These are phyloP conservation scores for Notothenia coriiceps DNA, from an alignment of 2,113 vertebrate species.

Conservation along the genomic window DNA sequence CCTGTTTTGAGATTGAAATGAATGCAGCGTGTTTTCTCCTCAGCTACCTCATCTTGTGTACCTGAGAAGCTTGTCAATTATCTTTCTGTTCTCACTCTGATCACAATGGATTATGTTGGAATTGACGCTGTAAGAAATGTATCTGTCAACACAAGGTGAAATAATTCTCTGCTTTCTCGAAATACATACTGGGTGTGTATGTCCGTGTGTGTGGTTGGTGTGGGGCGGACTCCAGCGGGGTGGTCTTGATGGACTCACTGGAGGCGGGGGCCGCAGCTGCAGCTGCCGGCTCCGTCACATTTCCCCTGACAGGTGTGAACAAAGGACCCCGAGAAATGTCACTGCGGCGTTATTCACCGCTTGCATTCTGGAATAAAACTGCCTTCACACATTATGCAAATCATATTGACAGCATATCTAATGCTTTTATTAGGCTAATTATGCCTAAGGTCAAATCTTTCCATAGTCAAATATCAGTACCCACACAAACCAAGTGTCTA, in stretches of 20 bases:
- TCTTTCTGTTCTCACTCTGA: slow-evolving; percentile 2
- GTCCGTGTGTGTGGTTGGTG: not conserved
- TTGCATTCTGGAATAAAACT: slow-evolving; percentile 64
- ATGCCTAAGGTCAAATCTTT: slow-evolving; percentile 75
- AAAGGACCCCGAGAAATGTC: slow-evolving; percentile 81
- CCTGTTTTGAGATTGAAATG: not conserved
- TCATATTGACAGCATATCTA: slow-evolving; percentile 83
- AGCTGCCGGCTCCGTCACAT: slow-evolving; percentile 63
- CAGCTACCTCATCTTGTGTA: slow-evolving; percentile 7
- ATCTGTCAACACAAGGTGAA: slow-evolving; percentile 30
- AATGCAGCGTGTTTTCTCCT: not conserved
- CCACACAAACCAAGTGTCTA: slow-evolving; percentile 36
- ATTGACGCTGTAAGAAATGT: slow-evolving; percentile 22
- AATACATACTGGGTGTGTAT: not conserved
- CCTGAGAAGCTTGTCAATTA: not conserved
- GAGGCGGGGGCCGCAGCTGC: slow-evolving; percentile 73
- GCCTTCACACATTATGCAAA: slow-evolving; percentile 80
- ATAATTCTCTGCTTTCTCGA: slow-evolving; percentile 2
- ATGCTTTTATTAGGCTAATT: slow-evolving; percentile 84
- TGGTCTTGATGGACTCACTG: slow-evolving; percentile 46
- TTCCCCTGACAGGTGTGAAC: slow-evolving; percentile 83
- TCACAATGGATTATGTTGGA: slow-evolving; percentile 33
- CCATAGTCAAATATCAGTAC: slow-evolving; percentile 43
- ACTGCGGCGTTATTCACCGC: slow-evolving; percentile 64
- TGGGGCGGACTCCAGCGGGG: slow-evolving; percentile 34